Base-by-base conservation (phyloP, 2,888 invertebrate genomes). In the Dysmachus trigonus region DNA sequence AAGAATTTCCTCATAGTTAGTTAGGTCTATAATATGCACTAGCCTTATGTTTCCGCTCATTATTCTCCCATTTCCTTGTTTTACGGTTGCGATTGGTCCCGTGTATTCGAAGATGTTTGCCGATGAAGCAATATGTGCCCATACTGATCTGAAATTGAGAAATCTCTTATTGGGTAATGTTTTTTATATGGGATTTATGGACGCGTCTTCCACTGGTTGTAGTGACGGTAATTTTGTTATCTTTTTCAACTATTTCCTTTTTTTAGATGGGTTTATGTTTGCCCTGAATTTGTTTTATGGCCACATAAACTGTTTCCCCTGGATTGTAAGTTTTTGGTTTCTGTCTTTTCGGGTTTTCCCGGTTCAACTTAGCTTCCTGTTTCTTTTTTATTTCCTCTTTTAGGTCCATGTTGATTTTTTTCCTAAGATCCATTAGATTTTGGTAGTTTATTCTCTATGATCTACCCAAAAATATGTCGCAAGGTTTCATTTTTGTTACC, bases 131-230 rank as follows among this genome's bases (percentile, higher is more conserved):
- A 31, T 38, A 8, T 8, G 0, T 13, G 38, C 74, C 53, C 47
- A 83, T 72, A 30, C n/a, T 33, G 76, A 77, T 35, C 83, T 74
- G 72, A 30, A 86, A 79, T 31, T 30, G n/a, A 53, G 53, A 53
- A 18, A 4, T 53, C 31, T n/a, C n/a, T n/a, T n/a, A 72, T 30
- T 53, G 30, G n/a, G 31, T 22, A n/a, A 79, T 41, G 41, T 86
- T 86, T 79, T 86, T 86, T 71, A 86, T 81, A 7, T 86, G 72
- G 22, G 62, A 22, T 27, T 86, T 86, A 22, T 86, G 85, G n/a
- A n/a, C n/a, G n/a, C n/a, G n/a, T n/a, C n/a, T n/a, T n/a, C n/a
- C n/a, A n/a, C n/a, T n/a, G 4, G 51, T 71, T 72, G 85, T 86
- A 8, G 53, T 81, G n/a, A 77, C 79, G n/a, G 82, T 86, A 1